Conservation (phyloP, 1,140 invertebrate species). For the Holcopasites calliopsidis region DNA sequence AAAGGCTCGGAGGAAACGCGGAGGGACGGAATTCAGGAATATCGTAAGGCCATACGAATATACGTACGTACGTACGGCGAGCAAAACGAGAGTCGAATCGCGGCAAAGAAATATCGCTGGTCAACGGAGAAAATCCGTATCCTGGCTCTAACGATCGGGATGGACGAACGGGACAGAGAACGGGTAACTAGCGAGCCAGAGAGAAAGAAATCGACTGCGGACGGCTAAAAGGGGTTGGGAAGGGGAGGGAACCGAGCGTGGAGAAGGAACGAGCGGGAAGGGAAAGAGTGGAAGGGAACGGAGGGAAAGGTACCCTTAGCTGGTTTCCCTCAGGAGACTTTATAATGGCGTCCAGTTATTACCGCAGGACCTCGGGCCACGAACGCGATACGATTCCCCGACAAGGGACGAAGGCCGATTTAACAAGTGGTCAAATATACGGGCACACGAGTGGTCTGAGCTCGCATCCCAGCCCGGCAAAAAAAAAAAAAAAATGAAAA, state of each 20-base stretch:
- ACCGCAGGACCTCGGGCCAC: conserved; percentile 76
- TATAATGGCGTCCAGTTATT: conserved; percentile 81
- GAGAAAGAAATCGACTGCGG: conserved; percentile 53
- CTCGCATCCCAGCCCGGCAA: conserved; percentile 31
- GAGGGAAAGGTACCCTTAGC: conserved; percentile 72
- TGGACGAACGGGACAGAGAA: conserved; percentile 48
- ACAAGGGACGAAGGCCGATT: conserved; percentile 73
- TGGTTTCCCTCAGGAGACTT: conserved; percentile 78
- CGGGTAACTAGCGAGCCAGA: conserved; percentile 53
- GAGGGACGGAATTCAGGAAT: conserved; percentile 50
- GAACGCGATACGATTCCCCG: conserved; percentile 77
- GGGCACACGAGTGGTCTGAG: conserved; percentile 48
- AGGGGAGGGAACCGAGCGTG: conserved; percentile 47
- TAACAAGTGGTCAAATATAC: conserved; percentile 70
- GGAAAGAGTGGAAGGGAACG: not conserved
- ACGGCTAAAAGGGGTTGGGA: conserved; percentile 45
- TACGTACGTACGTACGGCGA: conserved; percentile 26
- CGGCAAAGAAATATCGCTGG: conserved; percentile 77
- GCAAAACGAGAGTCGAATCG: conserved; percentile 59
- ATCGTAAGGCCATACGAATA: conserved; percentile 46
- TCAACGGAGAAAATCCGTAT: conserved; percentile 77
- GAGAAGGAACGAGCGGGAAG: conserved; percentile 44
- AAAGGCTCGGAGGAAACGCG: conserved; percentile 25
- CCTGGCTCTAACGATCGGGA: conserved; percentile 78
- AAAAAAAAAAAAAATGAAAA: too few species aligned